These are phyloP conservation scores for Pantala flavescens DNA, from an alignment of 1,140 invertebrate genomes.

Conservation along the genomic window DNA sequence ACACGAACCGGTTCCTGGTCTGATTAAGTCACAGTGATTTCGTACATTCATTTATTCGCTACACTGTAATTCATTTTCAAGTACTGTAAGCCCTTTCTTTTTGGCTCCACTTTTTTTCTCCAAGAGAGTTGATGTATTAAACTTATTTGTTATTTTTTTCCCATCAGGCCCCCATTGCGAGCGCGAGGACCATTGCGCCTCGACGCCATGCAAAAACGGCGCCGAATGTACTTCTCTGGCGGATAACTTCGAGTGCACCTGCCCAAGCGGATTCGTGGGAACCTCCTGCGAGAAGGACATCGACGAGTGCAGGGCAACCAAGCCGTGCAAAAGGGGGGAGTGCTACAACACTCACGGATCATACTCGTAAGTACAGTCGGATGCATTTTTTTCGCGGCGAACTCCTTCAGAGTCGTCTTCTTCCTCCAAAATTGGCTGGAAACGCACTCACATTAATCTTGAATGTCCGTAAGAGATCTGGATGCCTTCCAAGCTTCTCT, in stretches of 20 bases:
- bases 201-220: conserved; percentile 75
- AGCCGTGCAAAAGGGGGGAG: conserved; percentile 65
- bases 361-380: conserved; percentile 62
- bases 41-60: no score
- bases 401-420: no score
- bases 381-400: not conserved
- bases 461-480: no score
- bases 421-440: no score
- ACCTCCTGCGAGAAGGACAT: conserved; percentile 77
- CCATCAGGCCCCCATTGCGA: conserved; percentile 73
- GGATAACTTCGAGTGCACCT: conserved; percentile 68
- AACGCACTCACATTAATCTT: no score
- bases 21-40: no score
- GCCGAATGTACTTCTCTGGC: conserved; percentile 65
- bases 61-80: no score
- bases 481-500: no score
- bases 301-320: conserved; percentile 60
- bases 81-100: no score
- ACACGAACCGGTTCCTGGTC: no score
- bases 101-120: no score
- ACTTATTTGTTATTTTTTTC: conserved; percentile 24
- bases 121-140: not conserved
- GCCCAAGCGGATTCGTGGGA: conserved; percentile 78
- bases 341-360: conserved; percentile 83
- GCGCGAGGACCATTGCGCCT: conserved; percentile 77